These are phyloP conservation scores for Aquatica leii DNA, from an alignment of 2,888 invertebrate species.

Conservation along the genomic window DNA sequence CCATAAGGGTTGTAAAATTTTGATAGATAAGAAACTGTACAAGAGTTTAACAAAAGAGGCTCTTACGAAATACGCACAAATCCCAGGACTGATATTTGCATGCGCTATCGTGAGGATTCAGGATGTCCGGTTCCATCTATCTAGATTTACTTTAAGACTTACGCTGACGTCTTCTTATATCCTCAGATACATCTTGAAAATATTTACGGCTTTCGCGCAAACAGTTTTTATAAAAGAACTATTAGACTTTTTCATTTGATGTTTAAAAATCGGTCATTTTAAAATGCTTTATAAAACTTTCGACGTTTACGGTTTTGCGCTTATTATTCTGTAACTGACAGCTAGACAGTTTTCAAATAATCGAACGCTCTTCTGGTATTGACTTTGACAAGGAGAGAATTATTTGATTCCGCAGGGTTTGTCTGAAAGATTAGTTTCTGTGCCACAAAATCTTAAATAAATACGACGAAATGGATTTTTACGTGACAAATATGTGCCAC, in stretches of 20 bases:
- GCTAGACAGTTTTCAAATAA: conserved; percentile 14
- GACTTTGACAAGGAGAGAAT: conserved; percentile 20
- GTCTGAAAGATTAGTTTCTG: conserved; percentile 18
- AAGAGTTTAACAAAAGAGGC: conserved; percentile 24
- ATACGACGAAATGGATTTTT: conserved; percentile 9
- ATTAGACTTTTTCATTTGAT: background rate
- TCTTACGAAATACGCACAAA: conserved; percentile 31
- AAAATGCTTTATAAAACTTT: background rate
- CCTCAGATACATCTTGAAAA: conserved; percentile 19
- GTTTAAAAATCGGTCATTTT: background rate
- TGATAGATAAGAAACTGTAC: conserved; percentile 28
- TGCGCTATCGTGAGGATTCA: conserved; percentile 47
- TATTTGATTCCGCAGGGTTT: conserved; percentile 7
- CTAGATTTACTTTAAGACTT: conserved; percentile 43
- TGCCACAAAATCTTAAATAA: conserved; percentile 19
- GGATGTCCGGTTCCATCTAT: conserved; percentile 47
- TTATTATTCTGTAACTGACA: conserved; percentile 13
- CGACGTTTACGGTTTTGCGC: background rate
- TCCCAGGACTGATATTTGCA: conserved; percentile 44
- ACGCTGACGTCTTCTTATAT: conserved; percentile 27
- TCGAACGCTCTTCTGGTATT: background rate
- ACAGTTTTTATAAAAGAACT: conserved; percentile 13
- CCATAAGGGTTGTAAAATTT: conserved; percentile 16
- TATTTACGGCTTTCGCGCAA: conserved; percentile 15
- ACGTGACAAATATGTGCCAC: background rate